These are phyloP conservation scores for Drosophila paucipuncta DNA, from an alignment of 2,888 invertebrate genomes.

Conservation along the genomic window DNA sequence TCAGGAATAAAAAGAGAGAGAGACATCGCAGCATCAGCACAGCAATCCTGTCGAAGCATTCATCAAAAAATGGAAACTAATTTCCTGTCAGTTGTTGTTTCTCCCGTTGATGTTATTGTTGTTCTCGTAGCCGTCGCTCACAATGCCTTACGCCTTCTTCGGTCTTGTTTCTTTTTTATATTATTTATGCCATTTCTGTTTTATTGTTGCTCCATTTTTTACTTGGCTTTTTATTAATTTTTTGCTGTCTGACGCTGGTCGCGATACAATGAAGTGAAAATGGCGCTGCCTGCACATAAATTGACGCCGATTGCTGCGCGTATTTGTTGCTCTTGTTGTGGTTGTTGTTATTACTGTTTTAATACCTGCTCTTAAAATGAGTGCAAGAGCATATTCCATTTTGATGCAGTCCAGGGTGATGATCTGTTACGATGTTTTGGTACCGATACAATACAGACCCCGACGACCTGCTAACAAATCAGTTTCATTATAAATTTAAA, in stretches of 20 bases:
- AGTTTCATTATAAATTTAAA: not conserved
- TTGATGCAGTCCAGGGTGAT: not conserved
- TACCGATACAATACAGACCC: not conserved
- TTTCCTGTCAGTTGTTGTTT: slow-evolving; percentile 85
- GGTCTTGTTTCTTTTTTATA: slow-evolving; percentile 40
- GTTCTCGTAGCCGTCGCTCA: slow-evolving; percentile 51
- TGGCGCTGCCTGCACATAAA: slow-evolving; percentile 82
- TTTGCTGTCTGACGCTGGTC: slow-evolving; percentile 79
- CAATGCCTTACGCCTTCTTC: slow-evolving; percentile 79
- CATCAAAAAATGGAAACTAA: slow-evolving; percentile 85
- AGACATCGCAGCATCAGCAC: slow-evolving; percentile 62
- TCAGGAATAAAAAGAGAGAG: slow-evolving; percentile 27
- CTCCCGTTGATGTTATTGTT: slow-evolving; percentile 64
- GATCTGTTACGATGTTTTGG: not conserved
- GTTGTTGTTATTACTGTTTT: slow-evolving; percentile 19
- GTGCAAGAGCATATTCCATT: slow-evolving; percentile 13
- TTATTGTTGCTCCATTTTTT: slow-evolving; percentile 80
- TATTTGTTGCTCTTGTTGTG: slow-evolving; percentile 39
- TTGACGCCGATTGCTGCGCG: slow-evolving; percentile 76
- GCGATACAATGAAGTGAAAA: slow-evolving; percentile 82
- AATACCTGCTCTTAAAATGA: slow-evolving; percentile 20
- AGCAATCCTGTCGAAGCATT: slow-evolving; percentile 84
- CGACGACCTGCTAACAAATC: not conserved
- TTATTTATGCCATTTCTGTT: slow-evolving; percentile 70
- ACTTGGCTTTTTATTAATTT: slow-evolving; percentile 79